Base-by-base conservation (phyloP, 2,888 invertebrate genomes). In the Nymphalis c-album region DNA sequence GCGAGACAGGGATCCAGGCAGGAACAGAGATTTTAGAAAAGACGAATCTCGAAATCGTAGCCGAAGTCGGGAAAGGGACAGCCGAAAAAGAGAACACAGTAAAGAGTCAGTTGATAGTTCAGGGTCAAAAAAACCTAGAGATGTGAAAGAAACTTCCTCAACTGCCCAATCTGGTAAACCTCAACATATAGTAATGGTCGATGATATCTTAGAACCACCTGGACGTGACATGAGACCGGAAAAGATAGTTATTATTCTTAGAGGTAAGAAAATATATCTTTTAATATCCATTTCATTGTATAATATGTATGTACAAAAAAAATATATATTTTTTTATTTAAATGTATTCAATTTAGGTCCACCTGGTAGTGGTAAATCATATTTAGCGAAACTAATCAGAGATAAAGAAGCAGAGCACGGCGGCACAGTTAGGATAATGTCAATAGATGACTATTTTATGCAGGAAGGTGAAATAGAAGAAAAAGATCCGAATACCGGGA, bases 371-470 rank as follows among this genome's bases (percentile, higher is more conserved):
- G 99, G 99, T 48, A 99, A 99, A 90, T 97, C 98, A 8, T 96
- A 96, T 86, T 93, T 97, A 70, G 97, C 98, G 0, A 97, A 97
- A 88, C 89, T 97, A 70, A 97, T 98, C 74, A 97, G 98, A 83
- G 95, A 95, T 69, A 94, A 94, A 80, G 95, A 95, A 93, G 94
- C 97, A 0, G 96, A 97, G 83, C 95, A 96, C 88, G 98, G 97
- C 7, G 95, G 96, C 67, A 96, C 97, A n/a, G 98, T 97, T 0
- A 94, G 98, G 75, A 97, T 99, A 80, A 93, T 99, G 80, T 98
- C 97, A 70, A 94, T 99, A 70, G 98, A 99, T 85, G 98, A 99
- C 88, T 99, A 99, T 88, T 99, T 98, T 81, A 96, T 98, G 94
- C 95, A 96, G 69, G 97, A 97, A 86, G 95, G 95, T 69, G 97